phyloP scores from a whole-genome alignment of 2,797 vertebrate species.

The Labeo calbasu region DNA sequence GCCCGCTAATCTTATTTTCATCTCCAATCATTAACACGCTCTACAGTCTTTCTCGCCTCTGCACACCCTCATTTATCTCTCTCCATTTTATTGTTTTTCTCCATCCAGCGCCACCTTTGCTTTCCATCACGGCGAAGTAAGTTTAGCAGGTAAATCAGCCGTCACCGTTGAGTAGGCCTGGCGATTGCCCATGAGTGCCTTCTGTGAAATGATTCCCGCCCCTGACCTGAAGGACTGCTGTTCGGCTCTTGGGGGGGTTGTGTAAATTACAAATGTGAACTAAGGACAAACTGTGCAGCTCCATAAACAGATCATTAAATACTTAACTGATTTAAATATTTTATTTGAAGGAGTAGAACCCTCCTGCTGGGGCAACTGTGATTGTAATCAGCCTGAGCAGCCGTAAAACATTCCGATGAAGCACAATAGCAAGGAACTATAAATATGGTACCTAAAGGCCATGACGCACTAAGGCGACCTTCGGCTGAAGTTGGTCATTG shows the following conservation, averaged over 20 bases:
- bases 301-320: constrained; percentile 19
- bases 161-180: constrained; percentile 28
- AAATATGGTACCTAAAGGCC: background rate
- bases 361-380: background rate
- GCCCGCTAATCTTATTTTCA: constrained; percentile 52
- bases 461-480: background rate
- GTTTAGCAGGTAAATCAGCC: constrained; percentile 49
- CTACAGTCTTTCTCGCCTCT: constrained; percentile 31
- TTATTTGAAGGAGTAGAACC: background rate
- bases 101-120: constrained; percentile 27
- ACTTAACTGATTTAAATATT: constrained; percentile 12
- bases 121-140: constrained; percentile 48
- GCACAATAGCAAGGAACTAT: background rate
- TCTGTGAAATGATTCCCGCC: constrained; percentile 40
- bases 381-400: constrained; percentile 11
- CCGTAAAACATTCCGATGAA: background rate
- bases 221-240: constrained; percentile 13
- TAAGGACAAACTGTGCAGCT: constrained; percentile 13
- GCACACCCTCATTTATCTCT: constrained; percentile 46
- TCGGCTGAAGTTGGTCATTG: too few relatives aligned
- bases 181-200: constrained; percentile 46
- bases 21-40: constrained; percentile 56
- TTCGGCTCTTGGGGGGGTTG: background rate
- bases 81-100: constrained; percentile 50
- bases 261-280: constrained; percentile 31